Percentiles rank a stretch among this genome's conserved stretches.
Evolutionary conservation across 1,140 invertebrate species (phyloP).

Genomic region (Procambarus clarkii): DNA sequence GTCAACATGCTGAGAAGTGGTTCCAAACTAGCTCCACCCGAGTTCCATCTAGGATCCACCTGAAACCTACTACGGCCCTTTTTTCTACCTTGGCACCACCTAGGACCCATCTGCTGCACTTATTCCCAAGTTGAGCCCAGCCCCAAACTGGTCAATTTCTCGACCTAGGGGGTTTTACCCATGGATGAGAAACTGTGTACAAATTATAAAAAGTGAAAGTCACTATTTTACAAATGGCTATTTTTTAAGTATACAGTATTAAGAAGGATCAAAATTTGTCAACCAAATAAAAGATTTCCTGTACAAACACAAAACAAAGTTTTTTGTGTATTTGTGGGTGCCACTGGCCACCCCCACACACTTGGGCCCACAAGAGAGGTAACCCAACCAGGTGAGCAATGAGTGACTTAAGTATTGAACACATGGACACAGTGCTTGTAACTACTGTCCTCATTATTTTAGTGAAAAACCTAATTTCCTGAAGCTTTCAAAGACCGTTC

Average conservation of each 20-base stretch:
- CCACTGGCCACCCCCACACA: neutral
- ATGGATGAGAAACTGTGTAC: neutral
- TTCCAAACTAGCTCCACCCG: neutral
- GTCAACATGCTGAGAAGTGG: neutral
- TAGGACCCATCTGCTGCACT: neutral
- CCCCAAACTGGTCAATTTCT: neutral
- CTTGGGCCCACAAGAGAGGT: neutral
- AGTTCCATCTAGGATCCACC: neutral
- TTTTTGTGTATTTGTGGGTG: neutral
- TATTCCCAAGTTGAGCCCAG: neutral
- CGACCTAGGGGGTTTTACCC: neutral
- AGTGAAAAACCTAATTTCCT: neutral
- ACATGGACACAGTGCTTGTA: neutral
- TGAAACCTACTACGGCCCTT: neutral
- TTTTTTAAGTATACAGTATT: neutral
- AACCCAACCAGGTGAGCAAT: slow-evolving; percentile 1
- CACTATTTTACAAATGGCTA: slow-evolving; percentile 3
- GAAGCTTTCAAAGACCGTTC: neutral
- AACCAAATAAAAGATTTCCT: neutral
- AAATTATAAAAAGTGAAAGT: slow-evolving; percentile 8
- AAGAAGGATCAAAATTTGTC: neutral
- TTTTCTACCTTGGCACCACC: neutral
- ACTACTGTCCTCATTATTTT: neutral
- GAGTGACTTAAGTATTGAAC: neutral
- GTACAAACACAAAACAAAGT: neutral